phyloP scores from a whole-genome alignment of 1,140 invertebrate species.

The Trichonephila inaurata region DNA sequence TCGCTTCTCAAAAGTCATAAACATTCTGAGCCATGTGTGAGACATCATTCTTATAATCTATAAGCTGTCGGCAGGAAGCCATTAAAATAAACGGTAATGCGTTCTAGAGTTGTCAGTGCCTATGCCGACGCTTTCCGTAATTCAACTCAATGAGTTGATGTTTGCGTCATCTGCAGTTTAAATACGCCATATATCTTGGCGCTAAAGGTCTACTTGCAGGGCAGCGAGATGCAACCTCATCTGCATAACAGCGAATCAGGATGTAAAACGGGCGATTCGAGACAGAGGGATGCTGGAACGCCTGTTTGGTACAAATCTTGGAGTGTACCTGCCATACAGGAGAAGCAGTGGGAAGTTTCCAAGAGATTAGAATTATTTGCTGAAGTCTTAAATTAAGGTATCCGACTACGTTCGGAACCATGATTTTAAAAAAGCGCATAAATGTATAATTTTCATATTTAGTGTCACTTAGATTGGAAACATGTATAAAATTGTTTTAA shows the following conservation, averaged over 20 bases:
- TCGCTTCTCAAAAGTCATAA: constrained; percentile 36
- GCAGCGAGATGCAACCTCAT: background rate
- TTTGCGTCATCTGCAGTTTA: background rate
- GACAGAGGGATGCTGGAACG: no score
- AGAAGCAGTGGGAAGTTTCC: no score
- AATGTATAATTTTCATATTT: no score
- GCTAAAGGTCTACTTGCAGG: background rate
- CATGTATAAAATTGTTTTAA: no score
- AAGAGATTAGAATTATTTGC: no score
- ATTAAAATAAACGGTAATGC: constrained; percentile 5
- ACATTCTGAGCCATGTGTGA: constrained; percentile 19
- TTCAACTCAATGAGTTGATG: background rate
- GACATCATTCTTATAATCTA: constrained; percentile 20
- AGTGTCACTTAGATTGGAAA: no score
- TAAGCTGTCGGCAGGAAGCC: background rate
- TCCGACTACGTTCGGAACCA: no score
- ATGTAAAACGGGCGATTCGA: no score
- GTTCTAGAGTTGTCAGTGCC: background rate
- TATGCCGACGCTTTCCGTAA: background rate
- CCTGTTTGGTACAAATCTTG: no score
- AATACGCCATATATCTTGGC: background rate
- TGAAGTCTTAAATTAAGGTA: no score
- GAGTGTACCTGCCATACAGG: no score
- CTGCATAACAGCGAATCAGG: background rate
- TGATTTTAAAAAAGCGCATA: no score